A percentile compares a stretch with the other conserved stretches of the same genome.
These are phyloP conservation scores for Aspidoscelis tigris DNA, from an alignment of 2,113 vertebrate genomes.

Conservation along the genomic window DNA sequence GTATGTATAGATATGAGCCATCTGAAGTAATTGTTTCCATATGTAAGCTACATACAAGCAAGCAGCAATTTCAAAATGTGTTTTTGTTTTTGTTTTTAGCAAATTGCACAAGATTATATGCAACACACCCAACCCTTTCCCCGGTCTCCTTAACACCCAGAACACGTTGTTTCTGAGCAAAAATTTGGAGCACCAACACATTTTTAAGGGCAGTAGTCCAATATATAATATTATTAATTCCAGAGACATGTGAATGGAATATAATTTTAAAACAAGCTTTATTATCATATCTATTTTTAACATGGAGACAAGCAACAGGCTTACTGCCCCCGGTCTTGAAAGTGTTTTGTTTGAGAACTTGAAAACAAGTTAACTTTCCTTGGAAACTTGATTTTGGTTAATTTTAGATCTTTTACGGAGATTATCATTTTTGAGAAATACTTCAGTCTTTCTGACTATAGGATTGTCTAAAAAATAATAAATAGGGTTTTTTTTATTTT, in stretches of 20 bases:
- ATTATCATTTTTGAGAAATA: background rate
- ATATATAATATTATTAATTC: constrained; percentile 50
- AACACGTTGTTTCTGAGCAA: constrained; percentile 51
- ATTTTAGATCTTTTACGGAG: background rate
- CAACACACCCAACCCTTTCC: background rate
- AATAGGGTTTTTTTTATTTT: background rate
- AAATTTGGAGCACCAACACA: constrained; percentile 10
- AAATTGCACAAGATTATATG: constrained; percentile 59
- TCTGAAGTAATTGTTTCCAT: constrained; percentile 41
- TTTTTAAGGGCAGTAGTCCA: constrained; percentile 58
- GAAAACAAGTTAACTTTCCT: constrained; percentile 24
- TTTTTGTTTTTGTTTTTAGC: constrained; percentile 46
- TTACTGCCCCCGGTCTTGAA: constrained; percentile 35
- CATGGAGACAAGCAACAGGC: constrained; percentile 16
- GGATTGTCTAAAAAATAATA: background rate
- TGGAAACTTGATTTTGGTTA: background rate
- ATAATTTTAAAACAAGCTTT: constrained; percentile 21
- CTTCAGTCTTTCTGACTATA: background rate
- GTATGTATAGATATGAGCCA: constrained; percentile 40
- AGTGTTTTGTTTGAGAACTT: constrained; percentile 31
- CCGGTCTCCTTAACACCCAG: constrained; percentile 55
- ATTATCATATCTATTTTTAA: constrained; percentile 1
- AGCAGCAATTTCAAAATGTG: constrained; percentile 7
- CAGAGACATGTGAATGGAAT: constrained; percentile 35
- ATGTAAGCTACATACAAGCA: constrained; percentile 55